Evolutionary conservation across 2,797 vertebrate species (phyloP).

Genomic region (Chaetodon trifasciatus): DNA sequence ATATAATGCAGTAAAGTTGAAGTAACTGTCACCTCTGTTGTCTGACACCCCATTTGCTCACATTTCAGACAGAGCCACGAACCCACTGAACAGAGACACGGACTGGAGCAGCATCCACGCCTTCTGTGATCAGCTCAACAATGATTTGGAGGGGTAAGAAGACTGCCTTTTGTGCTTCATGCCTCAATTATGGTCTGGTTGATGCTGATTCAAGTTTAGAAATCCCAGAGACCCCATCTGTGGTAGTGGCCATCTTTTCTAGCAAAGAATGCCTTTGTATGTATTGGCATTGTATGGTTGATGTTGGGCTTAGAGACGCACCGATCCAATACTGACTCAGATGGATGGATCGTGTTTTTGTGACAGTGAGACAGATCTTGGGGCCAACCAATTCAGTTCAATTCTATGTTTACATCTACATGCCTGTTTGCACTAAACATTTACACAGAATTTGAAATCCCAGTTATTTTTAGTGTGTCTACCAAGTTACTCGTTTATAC

Average conservation of each 20-base stretch:
- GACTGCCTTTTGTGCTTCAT: not conserved
- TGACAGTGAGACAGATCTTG: too few relatives aligned
- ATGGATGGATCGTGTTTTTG: too few relatives aligned
- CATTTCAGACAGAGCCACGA: conserved; percentile 93
- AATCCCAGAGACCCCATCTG: not conserved
- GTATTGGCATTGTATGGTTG: too few relatives aligned
- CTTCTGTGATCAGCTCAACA: conserved; percentile 96
- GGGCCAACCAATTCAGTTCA: too few relatives aligned
- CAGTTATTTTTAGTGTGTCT: too few relatives aligned
- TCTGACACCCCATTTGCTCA: conserved; percentile 7
- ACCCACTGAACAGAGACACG: conserved; percentile 94
- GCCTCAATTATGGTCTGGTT: not conserved
- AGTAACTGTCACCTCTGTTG: not conserved
- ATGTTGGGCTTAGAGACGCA: too few relatives aligned
- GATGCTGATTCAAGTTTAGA: not conserved
- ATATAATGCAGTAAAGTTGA: not conserved
- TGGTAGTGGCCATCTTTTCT: not conserved
- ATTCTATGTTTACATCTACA: too few relatives aligned
- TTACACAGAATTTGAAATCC: too few relatives aligned
- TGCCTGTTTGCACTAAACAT: too few relatives aligned
- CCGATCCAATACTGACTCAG: too few relatives aligned
- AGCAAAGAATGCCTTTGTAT: not conserved
- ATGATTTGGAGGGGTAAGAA: conserved; percentile 94
- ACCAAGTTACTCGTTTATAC: too few relatives aligned
- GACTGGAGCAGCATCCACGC: conserved; percentile 94